These are phyloP conservation scores for Microcebus jonahi DNA, from an alignment of 2,113 vertebrate genomes.

Conservation along the genomic window DNA sequence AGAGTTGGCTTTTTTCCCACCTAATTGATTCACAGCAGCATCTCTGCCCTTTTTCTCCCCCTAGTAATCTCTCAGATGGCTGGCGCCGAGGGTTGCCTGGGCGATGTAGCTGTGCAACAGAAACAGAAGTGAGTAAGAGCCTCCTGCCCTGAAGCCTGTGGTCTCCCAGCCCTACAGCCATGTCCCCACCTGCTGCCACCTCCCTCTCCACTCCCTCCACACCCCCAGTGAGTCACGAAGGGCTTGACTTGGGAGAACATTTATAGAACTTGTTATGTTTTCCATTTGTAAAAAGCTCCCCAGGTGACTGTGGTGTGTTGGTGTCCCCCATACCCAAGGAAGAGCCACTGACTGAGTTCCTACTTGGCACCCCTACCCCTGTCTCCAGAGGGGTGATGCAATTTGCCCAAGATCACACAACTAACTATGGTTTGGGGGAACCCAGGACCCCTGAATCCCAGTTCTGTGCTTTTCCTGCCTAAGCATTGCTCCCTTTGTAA, in stretches of 20 bases:
- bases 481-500: not conserved
- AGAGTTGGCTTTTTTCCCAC: not conserved
- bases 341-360: not conserved
- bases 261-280: not conserved
- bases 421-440: not conserved
- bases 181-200: not conserved
- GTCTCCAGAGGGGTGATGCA: not conserved
- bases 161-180: not conserved
- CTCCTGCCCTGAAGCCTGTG: not conserved
- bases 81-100: not conserved
- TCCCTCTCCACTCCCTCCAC: not conserved
- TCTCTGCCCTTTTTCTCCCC: not conserved
- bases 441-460: not conserved
- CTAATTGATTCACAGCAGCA: not conserved
- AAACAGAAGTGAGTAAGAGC: not conserved
- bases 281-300: not conserved
- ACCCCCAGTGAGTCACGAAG: not conserved
- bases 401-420: not conserved
- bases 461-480: not conserved
- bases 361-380: rapidly evolving
- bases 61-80: not conserved
- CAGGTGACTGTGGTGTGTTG: not conserved
- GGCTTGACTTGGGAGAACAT: not conserved
- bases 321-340: not conserved
- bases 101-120: not conserved